Percentiles rank a stretch among this genome's conserved stretches.
phyloP scores from a whole-genome alignment of 2,888 invertebrate genomes.

The Octodonta nipae region DNA sequence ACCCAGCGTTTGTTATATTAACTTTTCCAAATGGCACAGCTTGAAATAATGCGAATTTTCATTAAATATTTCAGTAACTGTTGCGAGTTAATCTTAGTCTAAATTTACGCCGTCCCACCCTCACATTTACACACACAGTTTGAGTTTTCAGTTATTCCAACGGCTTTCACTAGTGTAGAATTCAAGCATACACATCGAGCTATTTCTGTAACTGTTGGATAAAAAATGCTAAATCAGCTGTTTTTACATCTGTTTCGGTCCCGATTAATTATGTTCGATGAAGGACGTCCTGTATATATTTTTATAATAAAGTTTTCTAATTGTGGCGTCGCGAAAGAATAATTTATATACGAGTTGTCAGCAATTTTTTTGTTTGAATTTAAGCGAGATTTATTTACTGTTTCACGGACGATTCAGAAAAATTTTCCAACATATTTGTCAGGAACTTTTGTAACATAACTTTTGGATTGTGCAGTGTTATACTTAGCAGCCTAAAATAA shows the following conservation, averaged over 20 bases:
- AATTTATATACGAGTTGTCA: no score
- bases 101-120: constrained; percentile 36
- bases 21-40: constrained; percentile 24
- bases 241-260: constrained; percentile 15
- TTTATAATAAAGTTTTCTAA: no score
- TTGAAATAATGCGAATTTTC: constrained; percentile 31
- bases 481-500: no score
- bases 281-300: constrained; percentile 14
- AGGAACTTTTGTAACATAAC: no score
- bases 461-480: no score
- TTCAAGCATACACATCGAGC: background rate
- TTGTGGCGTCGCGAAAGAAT: no score
- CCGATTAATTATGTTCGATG: constrained; percentile 14
- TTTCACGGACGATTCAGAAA: no score
- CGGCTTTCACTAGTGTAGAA: constrained; percentile 1
- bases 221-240: constrained; percentile 17
- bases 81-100: constrained; percentile 32
- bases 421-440: no score
- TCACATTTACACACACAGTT: constrained; percentile 26
- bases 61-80: constrained; percentile 32
- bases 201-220: constrained; percentile 3
- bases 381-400: no score
- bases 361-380: no score
- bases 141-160: constrained; percentile 13
- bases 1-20: constrained; percentile 17